phyloP scores from a whole-genome alignment of 2,113 vertebrate species.

The Ranitomeya imitator region DNA sequence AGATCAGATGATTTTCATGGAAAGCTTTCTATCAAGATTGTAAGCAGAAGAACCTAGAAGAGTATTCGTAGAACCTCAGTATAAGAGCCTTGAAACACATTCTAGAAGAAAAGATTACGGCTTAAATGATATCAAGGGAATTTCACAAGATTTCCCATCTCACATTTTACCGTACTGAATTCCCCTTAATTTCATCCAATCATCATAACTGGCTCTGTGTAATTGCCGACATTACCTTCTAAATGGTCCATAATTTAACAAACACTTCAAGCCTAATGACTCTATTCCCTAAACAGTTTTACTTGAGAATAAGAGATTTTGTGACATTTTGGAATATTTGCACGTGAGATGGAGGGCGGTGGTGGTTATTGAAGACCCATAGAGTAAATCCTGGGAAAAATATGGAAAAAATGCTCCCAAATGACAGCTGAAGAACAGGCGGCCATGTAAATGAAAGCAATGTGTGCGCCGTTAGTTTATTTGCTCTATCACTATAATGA shows the following conservation, averaged over 20 bases:
- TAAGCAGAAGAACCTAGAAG: not conserved
- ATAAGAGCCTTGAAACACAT: not conserved
- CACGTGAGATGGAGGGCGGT: not conserved
- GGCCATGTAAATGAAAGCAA: slow-evolving; percentile 35
- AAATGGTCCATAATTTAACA: slow-evolving; percentile 30
- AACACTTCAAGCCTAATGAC: slow-evolving; percentile 12
- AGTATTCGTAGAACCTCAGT: not conserved
- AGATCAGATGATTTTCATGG: not conserved
- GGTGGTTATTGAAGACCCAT: not conserved
- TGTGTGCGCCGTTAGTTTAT: slow-evolving; percentile 68
- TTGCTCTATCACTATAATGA: slow-evolving; percentile 74
- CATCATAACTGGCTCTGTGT: slow-evolving; percentile 12
- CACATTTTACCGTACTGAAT: slow-evolving; percentile 3
- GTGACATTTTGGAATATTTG: not conserved
- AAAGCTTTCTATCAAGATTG: not conserved
- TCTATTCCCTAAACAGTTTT: slow-evolving; percentile 14
- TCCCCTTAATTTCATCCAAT: slow-evolving; percentile 24
- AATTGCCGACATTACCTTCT: not conserved
- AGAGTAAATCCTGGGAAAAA: not conserved
- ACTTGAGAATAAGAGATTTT: slow-evolving; percentile 2
- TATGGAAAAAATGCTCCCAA: not conserved
- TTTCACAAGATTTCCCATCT: not conserved
- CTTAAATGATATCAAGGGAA: not conserved
- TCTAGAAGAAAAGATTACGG: not conserved
- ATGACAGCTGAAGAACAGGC: slow-evolving; percentile 34